Base-by-base conservation (phyloP, 2,888 invertebrate species). In the Scotopteryx bipunctaria region DNA sequence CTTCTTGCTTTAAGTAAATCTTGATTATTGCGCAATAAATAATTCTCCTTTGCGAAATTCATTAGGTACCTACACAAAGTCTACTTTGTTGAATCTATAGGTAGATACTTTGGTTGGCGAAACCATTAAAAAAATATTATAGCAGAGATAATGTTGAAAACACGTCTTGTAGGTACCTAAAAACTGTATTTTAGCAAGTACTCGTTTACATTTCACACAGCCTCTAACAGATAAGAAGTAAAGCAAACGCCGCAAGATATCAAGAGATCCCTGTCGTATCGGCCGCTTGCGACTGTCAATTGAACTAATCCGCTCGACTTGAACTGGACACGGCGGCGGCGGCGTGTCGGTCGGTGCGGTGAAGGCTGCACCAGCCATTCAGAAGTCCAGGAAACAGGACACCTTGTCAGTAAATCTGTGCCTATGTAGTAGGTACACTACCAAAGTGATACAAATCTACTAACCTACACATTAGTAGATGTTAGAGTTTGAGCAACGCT, bases 281-380 rank as follows among this genome's bases (percentile, higher is more conserved):
- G 48, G 52, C 37, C 57, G 57, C 47, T 57, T 55, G 38, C 45
- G 38, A 54, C 59, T 51, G 60, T 66, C 62, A 67, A 64, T 63
- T 52, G 48, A 51, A 38, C 49, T 60, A 66, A 61, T 55, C 46
- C 40, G 1, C 25, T 23, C 35, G 42, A 55, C 57, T 42, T 53
- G 55, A 45, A 42, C 45, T 40, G n/a, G 17, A 40, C 25, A 14
- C 15, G 23, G 11, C 17, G 35, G n/a, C 17, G 16, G 5, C 29
- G n/a, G n/a, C n/a, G n/a, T n/a, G 19, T 21, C 21, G 37, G 21
- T 16, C 16, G 21, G 15, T 2, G 9, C 13, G 16, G n/a, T 32
- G 46, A 37, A 38, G 31, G 23, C 21, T 6, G 21, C 17, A 29
- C 36, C 5, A 21, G 37, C 31, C 31, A 46, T 31, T 46, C 38